These are phyloP conservation scores for Marcusenius ussheri DNA, from an alignment of 2,113 vertebrate genomes.

Conservation along the genomic window DNA sequence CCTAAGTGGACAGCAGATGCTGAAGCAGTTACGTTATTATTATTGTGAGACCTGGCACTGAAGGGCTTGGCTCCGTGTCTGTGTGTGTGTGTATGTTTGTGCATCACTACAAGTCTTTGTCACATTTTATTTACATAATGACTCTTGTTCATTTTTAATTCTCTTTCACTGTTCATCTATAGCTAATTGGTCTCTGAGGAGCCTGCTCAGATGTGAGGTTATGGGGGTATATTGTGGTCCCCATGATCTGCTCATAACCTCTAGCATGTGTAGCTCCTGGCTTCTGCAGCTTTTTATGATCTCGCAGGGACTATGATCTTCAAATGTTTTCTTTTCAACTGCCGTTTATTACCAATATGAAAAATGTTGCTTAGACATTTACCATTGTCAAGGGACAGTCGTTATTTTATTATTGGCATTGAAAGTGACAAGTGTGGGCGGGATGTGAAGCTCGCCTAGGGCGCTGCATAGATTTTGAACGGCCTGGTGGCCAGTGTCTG, in stretches of 20 bases:
- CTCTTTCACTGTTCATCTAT: conserved; percentile 15
- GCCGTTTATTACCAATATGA: neutral
- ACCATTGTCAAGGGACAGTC: neutral
- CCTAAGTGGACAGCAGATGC: conserved; percentile 25
- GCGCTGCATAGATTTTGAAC: neutral
- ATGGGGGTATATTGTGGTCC: neutral
- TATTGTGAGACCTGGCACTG: conserved; percentile 10
- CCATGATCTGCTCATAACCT: neutral
- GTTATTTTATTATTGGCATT: neutral
- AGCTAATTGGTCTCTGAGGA: conserved; percentile 16
- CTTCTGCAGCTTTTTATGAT: neutral
- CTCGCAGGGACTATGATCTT: neutral
- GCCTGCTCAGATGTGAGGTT: neutral
- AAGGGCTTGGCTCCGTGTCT: neutral
- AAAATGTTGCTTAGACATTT: neutral
- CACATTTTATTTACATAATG: conserved; percentile 26
- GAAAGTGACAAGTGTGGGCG: neutral
- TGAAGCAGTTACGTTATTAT: conserved; percentile 15
- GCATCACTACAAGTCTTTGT: conserved; percentile 3
- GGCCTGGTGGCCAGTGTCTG: neutral
- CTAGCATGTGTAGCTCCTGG: neutral
- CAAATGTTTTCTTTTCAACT: neutral
- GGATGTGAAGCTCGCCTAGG: neutral
- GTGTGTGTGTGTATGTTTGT: neutral
- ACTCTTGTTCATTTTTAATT: neutral